Base-by-base conservation (phyloP, 1,140 invertebrate genomes). In the Drosophila lowei region DNA sequence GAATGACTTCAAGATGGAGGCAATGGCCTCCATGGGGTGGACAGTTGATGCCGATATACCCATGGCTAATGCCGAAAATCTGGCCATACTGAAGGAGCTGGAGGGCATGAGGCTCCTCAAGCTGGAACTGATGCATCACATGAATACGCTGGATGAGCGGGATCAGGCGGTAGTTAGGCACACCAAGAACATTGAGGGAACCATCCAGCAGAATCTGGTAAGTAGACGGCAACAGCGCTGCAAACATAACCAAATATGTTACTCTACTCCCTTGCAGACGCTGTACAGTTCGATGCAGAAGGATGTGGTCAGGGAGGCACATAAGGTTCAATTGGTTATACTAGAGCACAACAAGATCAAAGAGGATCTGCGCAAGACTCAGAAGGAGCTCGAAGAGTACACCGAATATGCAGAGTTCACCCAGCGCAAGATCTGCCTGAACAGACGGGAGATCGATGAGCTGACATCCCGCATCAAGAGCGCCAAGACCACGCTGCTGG, bases 31-130 rank as follows among this genome's bases (percentile, higher is more conserved):
- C 15, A 90, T 95, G 49, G 94, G 94, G 1, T 95, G 94, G 94
- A 85, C 91, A 11, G 92, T 94, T 52, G 94, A 94, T 5, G 94
- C 94, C 60, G 93, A 93, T 55, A 93, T 95, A 68, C 95, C 95
- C 3, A 93, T 95, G 55, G 94, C 94, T 0, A 95, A 94, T 90
- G 93, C 92, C n/a, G 94, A 95, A 86, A 95, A 95, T 79, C 92
- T 93, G 85, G 85, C 71, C 56, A 90, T 95, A 9, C 93, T 95
- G 67, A 90, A 90, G 57, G 57, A 71, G 34, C 74, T 91, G 59
- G 67, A 75, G 0, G 18, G 59, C 7, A 58, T 91, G 57, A 63
- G 79, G 13, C 76, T 74, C 1, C 28, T 72, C 7, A 91, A 90
- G 15, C 44, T 73, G 15, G 63, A 89, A 18, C 30, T 90, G n/a